Evolutionary conservation across 2,113 vertebrate genomes (phyloP).

Genomic region (Halcyon senegalensis): DNA sequence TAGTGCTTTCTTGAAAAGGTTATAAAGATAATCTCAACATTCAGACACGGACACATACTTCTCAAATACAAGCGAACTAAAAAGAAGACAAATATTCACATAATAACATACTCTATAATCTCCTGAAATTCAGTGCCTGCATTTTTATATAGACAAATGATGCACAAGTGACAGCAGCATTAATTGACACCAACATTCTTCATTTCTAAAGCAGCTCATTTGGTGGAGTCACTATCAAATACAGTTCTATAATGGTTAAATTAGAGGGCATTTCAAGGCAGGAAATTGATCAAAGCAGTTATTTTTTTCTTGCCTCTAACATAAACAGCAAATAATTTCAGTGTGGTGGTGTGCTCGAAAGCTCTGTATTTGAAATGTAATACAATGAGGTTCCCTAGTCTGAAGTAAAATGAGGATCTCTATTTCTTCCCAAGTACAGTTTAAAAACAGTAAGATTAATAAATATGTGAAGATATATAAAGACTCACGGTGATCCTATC

Average conservation of each 20-base stretch:
- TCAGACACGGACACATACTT: not conserved
- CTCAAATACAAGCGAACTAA: not conserved
- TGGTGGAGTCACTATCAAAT: slow-evolving; percentile 18
- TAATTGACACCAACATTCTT: not conserved
- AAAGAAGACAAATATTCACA: not conserved
- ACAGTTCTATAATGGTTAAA: not conserved
- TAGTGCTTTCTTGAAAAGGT: not conserved
- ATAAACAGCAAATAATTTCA: slow-evolving; percentile 45
- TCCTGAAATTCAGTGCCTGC: not conserved
- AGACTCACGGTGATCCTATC: not conserved
- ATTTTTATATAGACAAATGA: not conserved
- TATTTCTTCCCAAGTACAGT: not conserved
- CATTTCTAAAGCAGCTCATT: not conserved
- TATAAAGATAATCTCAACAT: not conserved
- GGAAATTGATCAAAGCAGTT: slow-evolving; percentile 32
- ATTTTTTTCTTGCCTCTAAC: slow-evolving; percentile 23
- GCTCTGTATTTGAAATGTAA: slow-evolving; percentile 33
- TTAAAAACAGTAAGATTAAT: not conserved
- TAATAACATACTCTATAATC: not conserved
- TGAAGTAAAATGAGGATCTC: not conserved
- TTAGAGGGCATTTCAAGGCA: slow-evolving; percentile 39
- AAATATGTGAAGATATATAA: not conserved
- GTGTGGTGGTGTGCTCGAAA: not conserved
- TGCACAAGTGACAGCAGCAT: not conserved
- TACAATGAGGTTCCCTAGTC: not conserved